Percentiles rank a stretch among this genome's conserved stretches.
These are phyloP conservation scores for Acanthaster planci DNA, from an alignment of 35 echinoderm and acorn worm genomes.

Conservation along the genomic window DNA sequence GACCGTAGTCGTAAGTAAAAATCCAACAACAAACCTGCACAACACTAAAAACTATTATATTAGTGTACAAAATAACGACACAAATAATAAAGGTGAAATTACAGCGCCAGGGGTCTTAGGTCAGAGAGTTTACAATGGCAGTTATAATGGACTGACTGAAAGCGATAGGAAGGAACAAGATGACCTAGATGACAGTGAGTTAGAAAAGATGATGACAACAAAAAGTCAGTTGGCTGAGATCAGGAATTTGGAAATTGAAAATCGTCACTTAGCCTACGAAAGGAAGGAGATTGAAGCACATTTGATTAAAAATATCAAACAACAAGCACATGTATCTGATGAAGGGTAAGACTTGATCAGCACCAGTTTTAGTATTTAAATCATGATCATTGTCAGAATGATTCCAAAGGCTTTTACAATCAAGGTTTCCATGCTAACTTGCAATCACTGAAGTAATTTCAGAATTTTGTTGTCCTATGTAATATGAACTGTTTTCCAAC, in stretches of 20 bases:
- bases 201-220: not conserved
- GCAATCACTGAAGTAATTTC: too few species aligned
- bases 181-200: not conserved
- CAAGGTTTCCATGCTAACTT: too few species aligned
- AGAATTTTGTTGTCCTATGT: too few species aligned
- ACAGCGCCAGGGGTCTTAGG: not conserved
- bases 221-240: slow-evolving; percentile 28
- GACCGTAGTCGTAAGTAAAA: not conserved
- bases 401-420: too few species aligned
- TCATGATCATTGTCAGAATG: too few species aligned
- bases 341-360: not conserved
- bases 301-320: not conserved
- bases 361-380: too few species aligned
- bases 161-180: not conserved
- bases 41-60: not conserved
- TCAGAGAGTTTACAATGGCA: not conserved
- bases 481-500: too few species aligned
- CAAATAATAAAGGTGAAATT: not conserved
- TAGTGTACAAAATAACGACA: not conserved
- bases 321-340: not conserved
- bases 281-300: slow-evolving; percentile 17
- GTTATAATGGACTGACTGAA: not conserved
- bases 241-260: slow-evolving; percentile 22
- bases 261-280: slow-evolving; percentile 6
- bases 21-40: not conserved